These are phyloP conservation scores for Drosophila kuntzei DNA, from an alignment of 2,888 invertebrate genomes.

Conservation along the genomic window DNA sequence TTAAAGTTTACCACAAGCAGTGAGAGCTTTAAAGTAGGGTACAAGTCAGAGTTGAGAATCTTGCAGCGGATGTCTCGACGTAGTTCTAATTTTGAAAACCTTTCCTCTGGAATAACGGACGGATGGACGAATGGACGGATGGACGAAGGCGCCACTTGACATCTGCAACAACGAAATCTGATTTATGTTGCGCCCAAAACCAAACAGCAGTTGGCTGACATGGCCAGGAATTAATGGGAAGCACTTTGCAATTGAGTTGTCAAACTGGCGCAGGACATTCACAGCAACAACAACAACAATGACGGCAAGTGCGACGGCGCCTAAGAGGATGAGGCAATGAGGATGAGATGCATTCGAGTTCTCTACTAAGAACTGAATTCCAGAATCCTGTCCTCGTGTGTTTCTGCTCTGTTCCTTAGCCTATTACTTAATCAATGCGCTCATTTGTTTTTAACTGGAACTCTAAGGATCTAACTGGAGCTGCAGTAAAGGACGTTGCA, in stretches of 20 bases:
- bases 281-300: neutral
- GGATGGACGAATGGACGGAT: neutral
- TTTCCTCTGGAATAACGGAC: slow-evolving; percentile 1
- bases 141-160: slow-evolving; percentile 60
- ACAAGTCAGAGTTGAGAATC: neutral
- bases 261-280: slow-evolving; percentile 38
- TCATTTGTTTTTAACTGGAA: slow-evolving; percentile 71
- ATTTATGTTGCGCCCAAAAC: slow-evolving; percentile 60
- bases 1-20: neutral
- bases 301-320: slow-evolving; percentile 37
- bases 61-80: slow-evolving; percentile 19
- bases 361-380: slow-evolving; percentile 56
- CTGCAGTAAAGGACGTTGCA: slow-evolving; percentile 27
- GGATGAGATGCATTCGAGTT: neutral
- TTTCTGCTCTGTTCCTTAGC: slow-evolving; percentile 23
- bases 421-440: slow-evolving; percentile 74
- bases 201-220: slow-evolving; percentile 71
- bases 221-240: slow-evolving; percentile 67
- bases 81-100: slow-evolving; percentile 9
- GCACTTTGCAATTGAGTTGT: slow-evolving; percentile 73
- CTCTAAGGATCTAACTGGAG: slow-evolving; percentile 27
- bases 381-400: slow-evolving; percentile 17
- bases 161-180: slow-evolving; percentile 47
- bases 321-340: slow-evolving; percentile 15
- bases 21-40: neutral